Evolutionary conservation across 92 coral and sea anemone species (phyloP), one percentile per base, ranked within the genome.

Genomic region (Montipora capitata): DNA sequence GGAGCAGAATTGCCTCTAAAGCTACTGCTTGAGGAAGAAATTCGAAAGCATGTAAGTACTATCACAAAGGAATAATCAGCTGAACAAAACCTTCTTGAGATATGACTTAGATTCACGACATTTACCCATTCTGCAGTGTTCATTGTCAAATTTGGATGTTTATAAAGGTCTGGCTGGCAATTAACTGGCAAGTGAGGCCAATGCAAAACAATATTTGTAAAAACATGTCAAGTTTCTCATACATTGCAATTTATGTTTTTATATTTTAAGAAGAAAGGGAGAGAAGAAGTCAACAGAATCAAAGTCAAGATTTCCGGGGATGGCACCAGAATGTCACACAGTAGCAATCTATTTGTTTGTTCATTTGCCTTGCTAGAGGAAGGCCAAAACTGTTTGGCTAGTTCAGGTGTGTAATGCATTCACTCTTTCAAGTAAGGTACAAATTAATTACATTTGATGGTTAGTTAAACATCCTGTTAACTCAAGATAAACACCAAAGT

Each of bases 1-100:
- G 89, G 89, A n/a, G 73, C 89, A n/a, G 89, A 85, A n/a, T 41
- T 85, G 12, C 80, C 81, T 6, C 6, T 71, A 4, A 84, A 74
- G 61, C 58, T 59, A 7, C 62, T 84, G 13, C 80, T 84, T 40
- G 73, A 84, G 39, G 4, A 84, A 13, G 57, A 84, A 84, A 58
- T 84, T 18, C 35, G 80, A 84, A 2, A 72, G 10, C 81, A 58
- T 54, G 88, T 84, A 58, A 84, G 80, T 73, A 15, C 5, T 58
- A 2, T 41, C 35, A 62, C 35, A 4, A 62, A 10, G 8, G 13
- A 10, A 10, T 56, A 10, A 10, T 56, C 14, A 10, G 62, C 13
- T 10, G 62, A 10, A 56, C 13, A 10, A 56, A 56, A 56, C n/a
- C n/a, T 56, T 56, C n/a, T 56, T 56, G n/a, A 56, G n/a, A 56